A percentile compares a stretch with the other conserved stretches of the same genome.
These are phyloP conservation scores for Trichopoda pennipes DNA, from an alignment of 2,888 invertebrate genomes.

Conservation along the genomic window DNA sequence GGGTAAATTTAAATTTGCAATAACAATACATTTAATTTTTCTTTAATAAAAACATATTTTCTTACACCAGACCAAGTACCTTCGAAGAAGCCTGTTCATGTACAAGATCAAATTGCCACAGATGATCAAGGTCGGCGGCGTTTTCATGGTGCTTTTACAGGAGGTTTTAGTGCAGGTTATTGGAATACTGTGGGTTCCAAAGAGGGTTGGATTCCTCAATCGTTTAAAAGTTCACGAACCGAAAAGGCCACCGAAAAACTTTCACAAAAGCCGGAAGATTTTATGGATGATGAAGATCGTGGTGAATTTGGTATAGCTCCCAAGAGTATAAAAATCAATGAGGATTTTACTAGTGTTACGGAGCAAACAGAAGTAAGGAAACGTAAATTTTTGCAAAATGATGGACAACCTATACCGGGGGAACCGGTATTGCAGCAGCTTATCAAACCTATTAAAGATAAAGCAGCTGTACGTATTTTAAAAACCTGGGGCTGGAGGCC, in stretches of 20 bases:
- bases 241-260: slow-evolving; percentile 83
- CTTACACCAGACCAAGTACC: slow-evolving; percentile 85
- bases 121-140: slow-evolving; percentile 94
- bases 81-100: slow-evolving; percentile 88
- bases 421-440: slow-evolving; percentile 87
- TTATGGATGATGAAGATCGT: slow-evolving; percentile 99
- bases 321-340: slow-evolving; percentile 89
- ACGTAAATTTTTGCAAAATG: slow-evolving; percentile 76
- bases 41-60: background rate
- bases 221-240: slow-evolving; percentile 93
- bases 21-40: background rate
- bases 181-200: slow-evolving; percentile 97
- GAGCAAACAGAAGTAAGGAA: slow-evolving; percentile 77
- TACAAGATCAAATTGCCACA: slow-evolving; percentile 93
- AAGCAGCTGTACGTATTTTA: slow-evolving; percentile 92
- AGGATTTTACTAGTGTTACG: slow-evolving; percentile 84
- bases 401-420: slow-evolving; percentile 81
- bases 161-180: slow-evolving; percentile 98
- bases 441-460: slow-evolving; percentile 89
- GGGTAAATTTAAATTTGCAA: slow-evolving; percentile 83
- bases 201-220: slow-evolving; percentile 96
- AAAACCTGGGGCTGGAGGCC: slow-evolving; percentile 96
- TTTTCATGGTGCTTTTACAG: slow-evolving; percentile 99
- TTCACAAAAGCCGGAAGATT: slow-evolving; percentile 91
- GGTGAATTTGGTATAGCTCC: slow-evolving; percentile 98